Conservation (phyloP, 1,140 invertebrate genomes). For the Prorops nasuta region DNA sequence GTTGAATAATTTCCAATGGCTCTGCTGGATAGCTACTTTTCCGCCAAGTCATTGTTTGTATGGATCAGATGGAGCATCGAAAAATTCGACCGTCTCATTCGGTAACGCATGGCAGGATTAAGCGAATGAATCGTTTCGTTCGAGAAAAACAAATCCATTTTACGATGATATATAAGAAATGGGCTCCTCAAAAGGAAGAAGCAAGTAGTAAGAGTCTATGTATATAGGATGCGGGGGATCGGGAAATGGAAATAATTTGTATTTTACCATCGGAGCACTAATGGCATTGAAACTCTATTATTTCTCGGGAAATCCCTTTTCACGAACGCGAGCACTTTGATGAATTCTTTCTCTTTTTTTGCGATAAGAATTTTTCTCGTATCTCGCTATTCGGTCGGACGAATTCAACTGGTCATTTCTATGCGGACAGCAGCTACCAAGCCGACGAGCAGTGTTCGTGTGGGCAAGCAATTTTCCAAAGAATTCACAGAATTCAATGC, state of each 20-base stretch:
- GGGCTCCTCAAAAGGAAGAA: background rate
- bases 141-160: constrained; percentile 1
- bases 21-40: no score
- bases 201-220: background rate
- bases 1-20: no score
- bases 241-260: background rate
- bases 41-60: constrained; percentile 33
- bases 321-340: constrained; percentile 11
- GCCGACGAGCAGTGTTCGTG: constrained; percentile 7
- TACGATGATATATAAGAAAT: no score
- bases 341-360: constrained; percentile 44
- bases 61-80: constrained; percentile 23
- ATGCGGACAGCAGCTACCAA: constrained; percentile 22
- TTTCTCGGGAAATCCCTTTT: constrained; percentile 1
- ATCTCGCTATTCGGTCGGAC: constrained; percentile 19
- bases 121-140: constrained; percentile 11
- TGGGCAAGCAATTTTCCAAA: constrained; percentile 33
- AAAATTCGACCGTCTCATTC: constrained; percentile 18
- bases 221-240: no score
- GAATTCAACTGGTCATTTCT: constrained; percentile 30
- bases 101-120: constrained; percentile 14
- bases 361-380: constrained; percentile 42
- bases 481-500: constrained; percentile 42
- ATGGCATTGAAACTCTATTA: constrained; percentile 31
- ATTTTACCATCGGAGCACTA: background rate